phyloP scores from a whole-genome alignment of 1,140 invertebrate genomes.

The Drosophila funebris region DNA sequence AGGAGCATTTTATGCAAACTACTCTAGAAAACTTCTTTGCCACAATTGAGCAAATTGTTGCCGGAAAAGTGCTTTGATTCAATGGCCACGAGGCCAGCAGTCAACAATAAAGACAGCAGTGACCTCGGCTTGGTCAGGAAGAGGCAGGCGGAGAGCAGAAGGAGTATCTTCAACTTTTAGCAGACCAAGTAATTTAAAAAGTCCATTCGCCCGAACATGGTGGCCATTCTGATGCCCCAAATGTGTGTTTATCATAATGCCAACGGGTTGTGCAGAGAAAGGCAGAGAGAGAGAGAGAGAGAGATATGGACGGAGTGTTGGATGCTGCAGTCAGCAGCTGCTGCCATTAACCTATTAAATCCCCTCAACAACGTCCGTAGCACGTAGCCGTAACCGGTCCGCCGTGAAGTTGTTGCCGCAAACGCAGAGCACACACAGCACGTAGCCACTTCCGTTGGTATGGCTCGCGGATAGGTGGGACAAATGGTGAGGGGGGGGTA shows the following conservation, averaged over 20 bases:
- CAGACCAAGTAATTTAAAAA: slow-evolving; percentile 66
- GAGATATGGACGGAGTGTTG: not conserved
- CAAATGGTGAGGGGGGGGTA: not conserved
- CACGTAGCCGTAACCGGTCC: slow-evolving; percentile 51
- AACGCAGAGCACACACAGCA: slow-evolving; percentile 58
- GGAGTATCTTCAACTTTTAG: slow-evolving; percentile 52
- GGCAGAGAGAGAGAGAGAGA: not conserved
- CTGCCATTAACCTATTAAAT: slow-evolving; percentile 77
- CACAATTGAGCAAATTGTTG: slow-evolving; percentile 76
- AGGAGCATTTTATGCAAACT: slow-evolving; percentile 57
- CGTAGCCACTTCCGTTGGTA: slow-evolving; percentile 72
- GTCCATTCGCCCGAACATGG: slow-evolving; percentile 48
- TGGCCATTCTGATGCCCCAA: slow-evolving; percentile 39
- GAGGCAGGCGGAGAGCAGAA: no score
- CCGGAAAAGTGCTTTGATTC: slow-evolving; percentile 73
- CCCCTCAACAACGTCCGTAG: slow-evolving; percentile 63
- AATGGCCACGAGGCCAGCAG: slow-evolving; percentile 52
- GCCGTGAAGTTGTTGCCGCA: slow-evolving; percentile 31
- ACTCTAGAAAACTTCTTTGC: slow-evolving; percentile 53
- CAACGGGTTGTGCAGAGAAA: slow-evolving; percentile 37
- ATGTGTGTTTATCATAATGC: slow-evolving; percentile 80
- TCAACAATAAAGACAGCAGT: not conserved
- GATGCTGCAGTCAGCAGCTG: slow-evolving; percentile 25
- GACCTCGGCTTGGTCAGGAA: slow-evolving; percentile 4
- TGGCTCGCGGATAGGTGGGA: slow-evolving; percentile 14